phyloP scores from a whole-genome alignment of 1,140 invertebrate species.

The Drosophila suzukii region DNA sequence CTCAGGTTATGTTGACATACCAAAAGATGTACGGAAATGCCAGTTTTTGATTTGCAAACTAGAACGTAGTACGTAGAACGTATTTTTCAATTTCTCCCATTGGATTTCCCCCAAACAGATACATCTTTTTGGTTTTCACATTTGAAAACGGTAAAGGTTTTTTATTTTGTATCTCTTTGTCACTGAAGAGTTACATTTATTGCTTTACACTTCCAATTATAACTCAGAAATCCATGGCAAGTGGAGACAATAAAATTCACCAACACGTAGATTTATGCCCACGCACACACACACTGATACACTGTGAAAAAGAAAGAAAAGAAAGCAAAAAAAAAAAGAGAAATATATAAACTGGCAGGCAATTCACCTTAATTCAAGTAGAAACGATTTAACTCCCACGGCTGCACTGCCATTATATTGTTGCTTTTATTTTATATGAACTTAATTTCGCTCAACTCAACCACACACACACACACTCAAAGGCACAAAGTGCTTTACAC shows the following conservation, averaged over 20 bases:
- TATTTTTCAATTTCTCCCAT: slow-evolving; percentile 11
- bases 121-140: slow-evolving; percentile 23
- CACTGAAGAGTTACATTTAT: slow-evolving; percentile 56
- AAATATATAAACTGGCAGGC: slow-evolving; percentile 18
- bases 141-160: slow-evolving; percentile 42
- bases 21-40: slow-evolving; percentile 8
- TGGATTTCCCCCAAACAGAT: not conserved
- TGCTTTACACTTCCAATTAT: slow-evolving; percentile 81
- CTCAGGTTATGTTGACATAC: not conserved
- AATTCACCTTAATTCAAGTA: slow-evolving; percentile 80
- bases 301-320: not conserved
- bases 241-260: slow-evolving; percentile 74
- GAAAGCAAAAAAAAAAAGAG: not conserved
- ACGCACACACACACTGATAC: slow-evolving; percentile 47
- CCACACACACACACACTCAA: slow-evolving; percentile 41
- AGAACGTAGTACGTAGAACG: too few species aligned
- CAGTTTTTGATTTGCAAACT: too few species aligned
- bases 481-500: slow-evolving; percentile 13
- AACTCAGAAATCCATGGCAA: slow-evolving; percentile 73
- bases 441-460: slow-evolving; percentile 75
- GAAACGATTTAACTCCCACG: slow-evolving; percentile 78
- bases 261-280: slow-evolving; percentile 68
- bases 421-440: slow-evolving; percentile 81
- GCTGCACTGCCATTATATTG: slow-evolving; percentile 52
- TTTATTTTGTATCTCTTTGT: slow-evolving; percentile 6